phyloP scores from a whole-genome alignment of 2,797 vertebrate species.

The Mus caroli region DNA sequence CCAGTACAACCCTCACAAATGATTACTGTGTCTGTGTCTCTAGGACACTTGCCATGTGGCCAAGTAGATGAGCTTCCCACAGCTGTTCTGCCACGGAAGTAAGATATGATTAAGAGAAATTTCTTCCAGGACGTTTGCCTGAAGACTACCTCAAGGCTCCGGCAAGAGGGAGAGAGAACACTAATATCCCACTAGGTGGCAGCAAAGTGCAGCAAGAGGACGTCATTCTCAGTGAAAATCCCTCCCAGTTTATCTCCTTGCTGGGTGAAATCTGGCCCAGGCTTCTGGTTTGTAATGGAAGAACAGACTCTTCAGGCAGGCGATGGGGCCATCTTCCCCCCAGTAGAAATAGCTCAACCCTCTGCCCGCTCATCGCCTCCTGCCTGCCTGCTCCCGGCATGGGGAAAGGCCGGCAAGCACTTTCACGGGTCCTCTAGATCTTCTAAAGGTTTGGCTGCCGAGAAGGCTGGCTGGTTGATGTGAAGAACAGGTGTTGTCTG shows the following conservation, averaged over 20 bases:
- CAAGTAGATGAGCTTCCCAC: not conserved
- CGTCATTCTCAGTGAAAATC: not conserved
- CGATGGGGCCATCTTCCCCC: not conserved
- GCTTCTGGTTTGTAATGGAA: not conserved
- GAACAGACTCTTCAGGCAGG: not conserved
- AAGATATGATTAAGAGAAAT: not conserved
- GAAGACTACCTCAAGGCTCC: not conserved
- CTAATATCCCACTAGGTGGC: slow-evolving; percentile 72
- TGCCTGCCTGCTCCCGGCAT: not conserved
- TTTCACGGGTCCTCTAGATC: not conserved
- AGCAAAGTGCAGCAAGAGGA: slow-evolving; percentile 67
- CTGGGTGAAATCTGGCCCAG: not conserved
- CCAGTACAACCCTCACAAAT: not conserved
- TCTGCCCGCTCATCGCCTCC: not conserved
- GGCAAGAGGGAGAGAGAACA: not conserved
- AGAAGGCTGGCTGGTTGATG: not conserved
- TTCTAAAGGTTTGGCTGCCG: not conserved
- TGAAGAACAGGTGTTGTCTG: not conserved
- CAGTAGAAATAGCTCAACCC: not conserved
- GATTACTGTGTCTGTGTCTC: not conserved
- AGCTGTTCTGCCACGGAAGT: not conserved
- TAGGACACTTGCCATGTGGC: not conserved
- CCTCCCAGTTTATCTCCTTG: too few species aligned
- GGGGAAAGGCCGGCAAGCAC: not conserved
- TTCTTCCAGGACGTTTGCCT: not conserved